phyloP scores from a whole-genome alignment of 2,888 invertebrate species.

The Notocelia uddmanniana region DNA sequence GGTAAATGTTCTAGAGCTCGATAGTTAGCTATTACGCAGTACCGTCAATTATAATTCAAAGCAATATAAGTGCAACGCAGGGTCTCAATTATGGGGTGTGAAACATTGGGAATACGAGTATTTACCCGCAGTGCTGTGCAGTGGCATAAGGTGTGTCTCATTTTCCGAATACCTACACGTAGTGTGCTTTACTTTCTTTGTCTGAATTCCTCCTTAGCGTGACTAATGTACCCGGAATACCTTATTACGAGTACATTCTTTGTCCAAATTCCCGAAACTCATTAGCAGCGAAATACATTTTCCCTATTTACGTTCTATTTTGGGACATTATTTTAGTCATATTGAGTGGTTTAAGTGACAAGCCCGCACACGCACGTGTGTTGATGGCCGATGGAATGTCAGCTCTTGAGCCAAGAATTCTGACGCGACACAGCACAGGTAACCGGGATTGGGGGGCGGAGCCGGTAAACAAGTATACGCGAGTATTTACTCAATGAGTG shows the following conservation, averaged over 20 bases:
- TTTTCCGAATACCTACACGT: too few species aligned
- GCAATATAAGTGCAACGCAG: too few species aligned
- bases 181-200: conserved; percentile 13
- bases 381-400: conserved; percentile 19
- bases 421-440: conserved; percentile 48
- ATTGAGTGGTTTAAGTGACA: conserved; percentile 36
- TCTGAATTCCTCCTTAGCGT: background rate
- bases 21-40: too few species aligned
- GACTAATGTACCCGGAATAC: conserved; percentile 1
- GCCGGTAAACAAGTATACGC: conserved; percentile 23
- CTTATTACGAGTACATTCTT: conserved; percentile 16
- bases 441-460: conserved; percentile 29
- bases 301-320: conserved; percentile 36
- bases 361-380: conserved; percentile 30
- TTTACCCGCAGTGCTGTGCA: too few species aligned
- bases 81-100: too few species aligned
- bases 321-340: conserved; percentile 26
- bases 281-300: conserved; percentile 28
- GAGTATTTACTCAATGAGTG: conserved; percentile 9
- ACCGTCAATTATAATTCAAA: too few species aligned
- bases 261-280: conserved; percentile 8
- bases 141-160: too few species aligned
- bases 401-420: conserved; percentile 55
- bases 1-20: too few species aligned
- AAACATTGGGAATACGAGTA: too few species aligned